A percentile compares a stretch with the other conserved stretches of the same genome.
phyloP scores from a whole-genome alignment of 2,113 vertebrate genomes.

The Morone saxatilis region DNA sequence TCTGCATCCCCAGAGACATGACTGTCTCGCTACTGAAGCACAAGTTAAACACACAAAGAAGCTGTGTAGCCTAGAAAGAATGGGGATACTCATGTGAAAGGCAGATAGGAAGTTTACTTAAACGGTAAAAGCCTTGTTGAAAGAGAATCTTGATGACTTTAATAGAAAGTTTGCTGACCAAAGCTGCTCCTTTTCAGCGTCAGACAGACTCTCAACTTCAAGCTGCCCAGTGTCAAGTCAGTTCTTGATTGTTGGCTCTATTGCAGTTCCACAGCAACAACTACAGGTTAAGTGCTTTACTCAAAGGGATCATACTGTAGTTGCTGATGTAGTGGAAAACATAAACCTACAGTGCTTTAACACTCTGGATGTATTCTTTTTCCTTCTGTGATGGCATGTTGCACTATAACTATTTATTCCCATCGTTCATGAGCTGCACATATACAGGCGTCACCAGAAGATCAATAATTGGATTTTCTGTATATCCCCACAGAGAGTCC shows the following conservation, averaged over 20 bases:
- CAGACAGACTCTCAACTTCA: not conserved
- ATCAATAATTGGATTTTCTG: constrained; percentile 52
- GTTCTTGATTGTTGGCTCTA: not conserved
- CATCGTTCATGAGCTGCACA: not conserved
- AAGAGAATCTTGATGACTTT: not conserved
- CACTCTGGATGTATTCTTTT: too few species aligned
- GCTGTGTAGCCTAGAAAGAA: not conserved
- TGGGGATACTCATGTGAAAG: not conserved
- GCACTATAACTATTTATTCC: constrained; percentile 6
- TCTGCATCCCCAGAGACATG: constrained; percentile 1
- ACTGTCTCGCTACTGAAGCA: not conserved
- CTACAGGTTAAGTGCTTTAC: not conserved
- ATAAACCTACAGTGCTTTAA: not conserved
- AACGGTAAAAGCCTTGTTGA: not conserved
- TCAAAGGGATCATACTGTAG: not conserved
- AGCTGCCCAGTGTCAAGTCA: not conserved
- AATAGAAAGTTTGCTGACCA: constrained; percentile 12
- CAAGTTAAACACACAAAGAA: constrained; percentile 21
- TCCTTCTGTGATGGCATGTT: not conserved
- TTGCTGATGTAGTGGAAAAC: constrained; percentile 24
- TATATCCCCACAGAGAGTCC: constrained; percentile 8
- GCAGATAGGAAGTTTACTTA: constrained; percentile 28
- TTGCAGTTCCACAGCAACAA: not conserved
- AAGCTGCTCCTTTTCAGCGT: constrained; percentile 1
- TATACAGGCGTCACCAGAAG: constrained; percentile 4